These are phyloP conservation scores for Heliconius erato DNA, from an alignment of 2,888 invertebrate species.

Conservation along the genomic window DNA sequence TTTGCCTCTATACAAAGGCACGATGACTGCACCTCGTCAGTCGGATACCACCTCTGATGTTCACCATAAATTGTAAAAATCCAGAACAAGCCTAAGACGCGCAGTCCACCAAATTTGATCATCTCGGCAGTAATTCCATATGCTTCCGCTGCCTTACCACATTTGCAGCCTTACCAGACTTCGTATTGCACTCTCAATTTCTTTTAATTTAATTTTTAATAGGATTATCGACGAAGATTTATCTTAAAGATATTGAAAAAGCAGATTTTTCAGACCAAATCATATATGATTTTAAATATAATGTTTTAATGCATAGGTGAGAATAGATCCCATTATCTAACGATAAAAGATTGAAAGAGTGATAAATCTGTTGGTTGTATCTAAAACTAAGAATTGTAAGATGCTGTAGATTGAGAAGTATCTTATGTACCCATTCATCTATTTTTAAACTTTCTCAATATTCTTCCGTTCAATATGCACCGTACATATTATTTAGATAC, in stretches of 20 bases:
- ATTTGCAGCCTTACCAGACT: too few species aligned
- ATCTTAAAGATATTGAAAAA: background rate
- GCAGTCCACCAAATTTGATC: too few species aligned
- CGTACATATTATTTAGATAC: background rate
- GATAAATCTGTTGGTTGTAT: constrained; percentile 2
- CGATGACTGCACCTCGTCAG: too few species aligned
- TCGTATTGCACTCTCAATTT: too few species aligned
- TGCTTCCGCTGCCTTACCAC: too few species aligned
- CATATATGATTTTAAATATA: background rate
- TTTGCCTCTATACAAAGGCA: too few species aligned
- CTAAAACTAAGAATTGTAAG: constrained; percentile 4
- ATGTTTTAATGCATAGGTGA: constrained; percentile 21
- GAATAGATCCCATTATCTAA: constrained; percentile 45
- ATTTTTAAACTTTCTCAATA: background rate
- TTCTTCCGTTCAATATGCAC: background rate
- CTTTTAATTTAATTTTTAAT: too few species aligned
- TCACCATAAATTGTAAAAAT: too few species aligned
- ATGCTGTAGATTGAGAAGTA: background rate
- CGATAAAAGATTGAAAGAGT: constrained; percentile 19
- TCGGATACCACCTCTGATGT: too few species aligned
- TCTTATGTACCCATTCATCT: background rate
- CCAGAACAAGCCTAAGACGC: too few species aligned
- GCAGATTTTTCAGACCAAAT: background rate
- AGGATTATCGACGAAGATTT: too few species aligned
- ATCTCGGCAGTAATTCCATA: too few species aligned